A percentile compares a stretch with the other conserved stretches of the same genome.
These are phyloP conservation scores for Bergia puertoricense DNA, from an alignment of 92 coral and sea anemone genomes.

Conservation along the genomic window DNA sequence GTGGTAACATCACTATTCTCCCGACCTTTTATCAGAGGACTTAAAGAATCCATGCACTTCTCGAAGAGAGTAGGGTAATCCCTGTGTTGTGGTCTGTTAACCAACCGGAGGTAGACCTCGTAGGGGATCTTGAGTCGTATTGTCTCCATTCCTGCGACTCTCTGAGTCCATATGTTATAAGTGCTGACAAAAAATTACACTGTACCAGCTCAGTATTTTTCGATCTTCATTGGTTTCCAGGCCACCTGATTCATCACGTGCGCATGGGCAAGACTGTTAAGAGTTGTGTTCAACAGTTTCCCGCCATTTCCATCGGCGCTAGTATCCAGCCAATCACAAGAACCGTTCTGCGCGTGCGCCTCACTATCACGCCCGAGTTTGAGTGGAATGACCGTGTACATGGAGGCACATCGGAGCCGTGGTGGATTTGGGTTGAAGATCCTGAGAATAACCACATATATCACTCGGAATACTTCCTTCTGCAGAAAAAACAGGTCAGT, in stretches of 20 bases:
- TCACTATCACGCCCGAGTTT: slow-evolving; percentile 87
- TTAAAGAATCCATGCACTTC: no score
- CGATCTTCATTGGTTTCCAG: slow-evolving; percentile 42
- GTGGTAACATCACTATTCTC: no score
- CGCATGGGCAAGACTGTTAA: slow-evolving; percentile 95
- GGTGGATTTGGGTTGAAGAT: slow-evolving; percentile 99
- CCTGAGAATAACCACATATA: slow-evolving; percentile 93
- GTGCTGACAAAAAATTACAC: no score
- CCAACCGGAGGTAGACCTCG: no score
- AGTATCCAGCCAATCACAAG: slow-evolving; percentile 99
- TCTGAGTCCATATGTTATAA: no score
- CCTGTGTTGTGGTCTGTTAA: no score
- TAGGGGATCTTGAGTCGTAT: no score
- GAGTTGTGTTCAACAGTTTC: slow-evolving; percentile 84
- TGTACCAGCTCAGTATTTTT: not conserved
- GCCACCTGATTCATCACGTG: slow-evolving; percentile 91
- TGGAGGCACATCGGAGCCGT: slow-evolving; percentile 94
- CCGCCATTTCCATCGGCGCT: slow-evolving; percentile 86
- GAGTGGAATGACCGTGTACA: slow-evolving; percentile 94
- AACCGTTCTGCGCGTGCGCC: slow-evolving; percentile 95
- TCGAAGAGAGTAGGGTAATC: no score
- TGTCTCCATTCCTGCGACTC: no score
- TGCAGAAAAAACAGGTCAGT: slow-evolving; percentile 92
- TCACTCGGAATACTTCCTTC: slow-evolving; percentile 94
- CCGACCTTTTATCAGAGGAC: no score